phyloP scores from a whole-genome alignment of 2,113 vertebrate species.

The Cromileptes altivelis region DNA sequence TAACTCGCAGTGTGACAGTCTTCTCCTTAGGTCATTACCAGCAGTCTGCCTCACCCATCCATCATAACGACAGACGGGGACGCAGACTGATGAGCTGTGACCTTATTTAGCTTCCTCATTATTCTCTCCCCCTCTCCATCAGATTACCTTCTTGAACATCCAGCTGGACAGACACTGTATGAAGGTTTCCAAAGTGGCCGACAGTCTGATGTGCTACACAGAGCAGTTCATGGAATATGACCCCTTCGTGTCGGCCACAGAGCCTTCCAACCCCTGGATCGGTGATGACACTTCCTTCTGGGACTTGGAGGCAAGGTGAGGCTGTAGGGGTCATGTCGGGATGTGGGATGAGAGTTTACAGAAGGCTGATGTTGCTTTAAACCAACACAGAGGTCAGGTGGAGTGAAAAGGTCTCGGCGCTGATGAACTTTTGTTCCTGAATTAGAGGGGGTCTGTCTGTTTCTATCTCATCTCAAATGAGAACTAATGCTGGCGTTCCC shows the following conservation, averaged over 20 bases:
- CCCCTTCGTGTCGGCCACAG: constrained; percentile 89
- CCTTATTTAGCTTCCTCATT: constrained; percentile 67
- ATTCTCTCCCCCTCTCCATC: constrained; percentile 50
- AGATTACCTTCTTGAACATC: constrained; percentile 94
- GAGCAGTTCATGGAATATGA: constrained; percentile 96
- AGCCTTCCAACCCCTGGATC: constrained; percentile 97
- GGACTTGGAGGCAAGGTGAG: constrained; percentile 94
- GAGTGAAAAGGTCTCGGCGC: not conserved
- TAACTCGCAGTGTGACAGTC: constrained; percentile 59
- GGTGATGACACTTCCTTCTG: constrained; percentile 91
- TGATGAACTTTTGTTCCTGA: constrained; percentile 7
- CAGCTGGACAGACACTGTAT: constrained; percentile 97
- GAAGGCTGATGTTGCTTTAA: constrained; percentile 14
- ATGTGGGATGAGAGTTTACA: not conserved
- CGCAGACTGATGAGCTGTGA: constrained; percentile 51
- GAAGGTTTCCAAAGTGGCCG: constrained; percentile 99
- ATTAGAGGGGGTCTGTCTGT: constrained; percentile 22
- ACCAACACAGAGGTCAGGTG: constrained; percentile 5
- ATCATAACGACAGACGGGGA: constrained; percentile 45
- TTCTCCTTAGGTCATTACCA: constrained; percentile 30
- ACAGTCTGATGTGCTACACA: constrained; percentile 94
- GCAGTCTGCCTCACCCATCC: constrained; percentile 39
- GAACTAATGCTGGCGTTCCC: not conserved
- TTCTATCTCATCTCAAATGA: constrained; percentile 36
- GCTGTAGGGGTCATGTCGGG: not conserved